Evolutionary conservation across 2,888 invertebrate species (phyloP).

Genomic region (Dryobota labecula): DNA sequence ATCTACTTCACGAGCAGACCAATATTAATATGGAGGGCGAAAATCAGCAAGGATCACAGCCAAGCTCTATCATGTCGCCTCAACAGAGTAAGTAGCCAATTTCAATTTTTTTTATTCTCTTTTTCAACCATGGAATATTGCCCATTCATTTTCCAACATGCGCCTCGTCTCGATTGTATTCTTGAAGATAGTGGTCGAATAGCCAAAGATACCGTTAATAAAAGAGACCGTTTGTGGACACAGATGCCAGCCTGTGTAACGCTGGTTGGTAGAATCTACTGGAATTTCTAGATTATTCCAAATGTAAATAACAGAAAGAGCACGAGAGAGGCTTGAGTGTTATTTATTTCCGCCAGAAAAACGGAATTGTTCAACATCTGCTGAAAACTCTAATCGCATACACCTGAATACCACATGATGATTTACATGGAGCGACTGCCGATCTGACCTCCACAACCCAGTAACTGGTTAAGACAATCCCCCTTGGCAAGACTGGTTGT

Average conservation of each 20-base stretch:
- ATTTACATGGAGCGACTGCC: too few species aligned
- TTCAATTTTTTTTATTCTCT: neutral
- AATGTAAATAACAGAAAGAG: neutral
- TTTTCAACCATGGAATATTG: conserved; percentile 3
- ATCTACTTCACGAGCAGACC: conserved; percentile 92
- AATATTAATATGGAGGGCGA: conserved; percentile 89
- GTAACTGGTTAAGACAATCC: too few species aligned
- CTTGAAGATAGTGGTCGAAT: neutral
- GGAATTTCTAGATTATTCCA: neutral
- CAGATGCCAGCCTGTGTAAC: neutral
- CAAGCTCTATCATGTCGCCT: conserved; percentile 86
- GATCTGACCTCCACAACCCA: too few species aligned
- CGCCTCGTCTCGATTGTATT: neutral
- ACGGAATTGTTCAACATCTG: too few species aligned
- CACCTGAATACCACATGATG: too few species aligned
- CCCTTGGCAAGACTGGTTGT: too few species aligned
- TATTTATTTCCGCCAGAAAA: neutral
- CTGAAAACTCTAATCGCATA: too few species aligned
- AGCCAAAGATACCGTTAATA: too few species aligned
- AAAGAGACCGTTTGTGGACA: neutral
- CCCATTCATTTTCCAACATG: neutral
- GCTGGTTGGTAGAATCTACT: neutral
- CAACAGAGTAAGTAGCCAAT: conserved; percentile 82
- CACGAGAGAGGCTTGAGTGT: too few species aligned
- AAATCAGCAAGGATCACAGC: conserved; percentile 83